Evolutionary conservation across 2,888 invertebrate genomes (phyloP).

Genomic region (Blastobasis adustella): DNA sequence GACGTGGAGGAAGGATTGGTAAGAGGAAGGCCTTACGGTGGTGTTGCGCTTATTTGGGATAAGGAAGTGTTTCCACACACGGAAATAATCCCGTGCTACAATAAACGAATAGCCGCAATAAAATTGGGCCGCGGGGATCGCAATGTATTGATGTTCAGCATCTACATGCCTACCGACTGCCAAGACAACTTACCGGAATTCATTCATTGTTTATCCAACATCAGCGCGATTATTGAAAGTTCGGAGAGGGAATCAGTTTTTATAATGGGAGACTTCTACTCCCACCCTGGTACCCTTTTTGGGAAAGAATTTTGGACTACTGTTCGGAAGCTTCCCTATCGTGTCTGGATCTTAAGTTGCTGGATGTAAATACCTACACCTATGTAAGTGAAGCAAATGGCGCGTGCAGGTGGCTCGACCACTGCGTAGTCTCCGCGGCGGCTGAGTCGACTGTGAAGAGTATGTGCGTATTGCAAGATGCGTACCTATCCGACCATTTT

Average conservation of each 20-base stretch:
- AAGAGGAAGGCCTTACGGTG: not conserved
- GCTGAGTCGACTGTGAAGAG: not conserved
- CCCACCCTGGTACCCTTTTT: conserved; percentile 1
- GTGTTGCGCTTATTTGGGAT: not conserved
- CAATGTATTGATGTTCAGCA: not conserved
- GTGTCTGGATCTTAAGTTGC: not conserved
- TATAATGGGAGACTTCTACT: not conserved
- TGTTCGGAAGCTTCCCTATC: not conserved
- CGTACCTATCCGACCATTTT: not conserved
- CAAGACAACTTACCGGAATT: not conserved
- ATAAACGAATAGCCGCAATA: not conserved
- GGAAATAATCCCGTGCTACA: not conserved
- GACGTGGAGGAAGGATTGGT: not conserved
- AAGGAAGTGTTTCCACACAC: not conserved
- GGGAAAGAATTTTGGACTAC: not conserved
- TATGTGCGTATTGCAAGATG: not conserved
- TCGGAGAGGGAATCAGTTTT: not conserved
- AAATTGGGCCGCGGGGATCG: not conserved
- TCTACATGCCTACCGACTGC: not conserved
- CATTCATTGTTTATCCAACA: not conserved
- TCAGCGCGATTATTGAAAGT: not conserved
- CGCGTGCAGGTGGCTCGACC: not conserved
- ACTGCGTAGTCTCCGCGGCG: not conserved
- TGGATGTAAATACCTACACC: not conserved
- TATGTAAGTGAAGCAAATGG: not conserved